phyloP scores from a whole-genome alignment of 2,797 vertebrate species.

The Mormyrops boulengeri region DNA sequence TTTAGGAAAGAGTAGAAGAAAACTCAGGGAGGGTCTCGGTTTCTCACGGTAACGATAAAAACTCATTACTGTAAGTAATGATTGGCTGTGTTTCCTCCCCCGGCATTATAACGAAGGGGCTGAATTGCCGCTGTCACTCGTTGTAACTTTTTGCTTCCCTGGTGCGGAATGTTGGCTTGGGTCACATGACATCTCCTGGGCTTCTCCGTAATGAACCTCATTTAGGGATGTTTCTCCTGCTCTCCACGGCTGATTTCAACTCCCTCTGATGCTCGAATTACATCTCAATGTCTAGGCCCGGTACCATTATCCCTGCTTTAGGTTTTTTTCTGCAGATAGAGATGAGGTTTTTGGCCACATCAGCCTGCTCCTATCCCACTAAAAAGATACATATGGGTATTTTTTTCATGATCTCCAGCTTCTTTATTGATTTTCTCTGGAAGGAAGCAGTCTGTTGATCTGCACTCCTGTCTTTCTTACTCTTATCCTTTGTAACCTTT shows the following conservation, averaged over 20 bases:
- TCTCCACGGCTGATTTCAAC: neutral
- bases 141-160: neutral
- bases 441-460: neutral
- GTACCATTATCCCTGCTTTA: neutral
- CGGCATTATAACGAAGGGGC: neutral
- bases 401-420: neutral
- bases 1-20: constrained; percentile 10
- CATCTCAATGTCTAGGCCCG: neutral
- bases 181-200: neutral
- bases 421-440: neutral
- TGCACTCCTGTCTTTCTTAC: neutral
- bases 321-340: neutral
- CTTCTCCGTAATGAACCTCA: neutral
- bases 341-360: neutral
- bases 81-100: neutral
- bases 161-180: neutral
- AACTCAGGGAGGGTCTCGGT: neutral
- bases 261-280: neutral
- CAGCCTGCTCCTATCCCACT: neutral
- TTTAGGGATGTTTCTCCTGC: neutral
- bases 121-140: neutral
- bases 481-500: neutral
- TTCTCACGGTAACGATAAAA: neutral
- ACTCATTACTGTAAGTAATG: neutral
- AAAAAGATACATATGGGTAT: neutral